Conservation (phyloP, 1,140 invertebrate genomes). For the Philopotamus ludificatus region DNA sequence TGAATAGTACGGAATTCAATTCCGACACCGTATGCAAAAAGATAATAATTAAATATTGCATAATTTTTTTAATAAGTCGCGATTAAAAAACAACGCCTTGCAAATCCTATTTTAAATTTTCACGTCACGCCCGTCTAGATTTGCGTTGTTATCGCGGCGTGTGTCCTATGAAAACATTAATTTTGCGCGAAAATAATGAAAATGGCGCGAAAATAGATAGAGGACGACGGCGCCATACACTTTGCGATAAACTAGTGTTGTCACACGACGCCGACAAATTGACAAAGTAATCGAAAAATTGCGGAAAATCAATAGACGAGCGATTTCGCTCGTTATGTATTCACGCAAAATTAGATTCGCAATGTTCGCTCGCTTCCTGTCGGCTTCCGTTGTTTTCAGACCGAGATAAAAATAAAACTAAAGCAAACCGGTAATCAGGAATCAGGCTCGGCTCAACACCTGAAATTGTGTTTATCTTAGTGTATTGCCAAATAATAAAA, state of each 20-base stretch:
- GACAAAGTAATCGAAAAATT: constrained; percentile 18
- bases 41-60: not conserved
- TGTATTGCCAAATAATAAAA: not conserved
- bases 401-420: not conserved
- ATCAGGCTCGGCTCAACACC: not conserved
- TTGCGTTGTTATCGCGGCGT: too few species aligned
- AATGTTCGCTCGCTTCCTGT: constrained; percentile 17
- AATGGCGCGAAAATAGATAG: too few species aligned
- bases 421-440: not conserved
- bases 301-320: constrained; percentile 17
- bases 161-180: too few species aligned
- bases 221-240: too few species aligned
- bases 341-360: constrained; percentile 23
- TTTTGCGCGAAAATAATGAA: too few species aligned
- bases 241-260: too few species aligned
- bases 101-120: too few species aligned
- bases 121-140: too few species aligned
- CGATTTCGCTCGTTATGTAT: constrained; percentile 19
- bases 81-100: too few species aligned
- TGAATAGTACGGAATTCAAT: too few species aligned
- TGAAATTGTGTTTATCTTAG: not conserved
- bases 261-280: constrained; percentile 5
- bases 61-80: not conserved
- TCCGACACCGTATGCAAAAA: not conserved
- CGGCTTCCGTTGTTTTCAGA: constrained; percentile 4